Evolutionary conservation across 2,888 invertebrate species (phyloP).

Genomic region (Prostheceraeus crozeri): DNA sequence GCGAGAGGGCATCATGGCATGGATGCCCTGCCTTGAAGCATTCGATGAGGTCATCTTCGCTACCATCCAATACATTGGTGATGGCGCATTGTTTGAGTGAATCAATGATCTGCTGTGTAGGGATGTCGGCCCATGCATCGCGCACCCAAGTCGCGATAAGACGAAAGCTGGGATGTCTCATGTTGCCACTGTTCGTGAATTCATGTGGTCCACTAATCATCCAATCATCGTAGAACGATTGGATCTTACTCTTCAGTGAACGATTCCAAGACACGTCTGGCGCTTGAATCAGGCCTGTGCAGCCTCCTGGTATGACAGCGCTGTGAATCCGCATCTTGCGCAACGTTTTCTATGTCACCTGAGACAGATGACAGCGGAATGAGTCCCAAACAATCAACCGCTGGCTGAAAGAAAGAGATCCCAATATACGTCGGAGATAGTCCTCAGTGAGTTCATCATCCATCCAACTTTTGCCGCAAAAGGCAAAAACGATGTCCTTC

Average conservation of each 20-base stretch:
- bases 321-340: constrained; percentile 32
- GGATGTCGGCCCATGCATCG: neutral
- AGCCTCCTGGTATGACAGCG: constrained; percentile 42
- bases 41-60: neutral
- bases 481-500: constrained; percentile 29
- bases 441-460: constrained; percentile 41
- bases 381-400: constrained; percentile 43
- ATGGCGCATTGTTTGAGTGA: constrained; percentile 6
- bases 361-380: constrained; percentile 41
- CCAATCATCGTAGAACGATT: constrained; percentile 34
- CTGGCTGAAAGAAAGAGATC: constrained; percentile 34
- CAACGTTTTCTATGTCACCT: constrained; percentile 38
- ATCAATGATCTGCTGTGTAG: neutral
- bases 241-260: constrained; percentile 39
- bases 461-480: constrained; percentile 41
- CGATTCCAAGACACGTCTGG: constrained; percentile 41
- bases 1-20: too few species aligned
- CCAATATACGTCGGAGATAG: constrained; percentile 37
- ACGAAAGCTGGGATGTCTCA: neutral
- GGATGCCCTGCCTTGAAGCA: constrained; percentile 1
- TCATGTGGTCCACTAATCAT: neutral
- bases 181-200: neutral
- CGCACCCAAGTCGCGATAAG: neutral
- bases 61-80: neutral
- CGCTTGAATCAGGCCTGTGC: constrained; percentile 42